Evolutionary conservation across 2,888 invertebrate genomes (phyloP), one percentile per base, ranked within the genome.

Genomic region (Pycnomerus fuliginosus): DNA sequence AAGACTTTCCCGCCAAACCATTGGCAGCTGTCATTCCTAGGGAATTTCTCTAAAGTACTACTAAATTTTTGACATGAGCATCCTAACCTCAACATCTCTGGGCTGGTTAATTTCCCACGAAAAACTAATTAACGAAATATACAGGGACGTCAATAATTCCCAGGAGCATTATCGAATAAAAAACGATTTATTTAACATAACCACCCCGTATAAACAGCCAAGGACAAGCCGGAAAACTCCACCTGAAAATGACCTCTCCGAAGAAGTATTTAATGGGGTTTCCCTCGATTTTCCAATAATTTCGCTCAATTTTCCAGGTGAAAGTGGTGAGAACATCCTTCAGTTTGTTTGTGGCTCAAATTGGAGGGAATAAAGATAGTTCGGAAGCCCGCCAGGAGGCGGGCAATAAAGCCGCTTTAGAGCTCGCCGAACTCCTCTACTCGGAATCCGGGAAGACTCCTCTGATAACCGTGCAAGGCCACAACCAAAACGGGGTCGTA

Each of bases 21-120:
- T n/a, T n/a, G n/a, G n/a, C n/a, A n/a, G n/a, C n/a, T n/a, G n/a
- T n/a, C n/a, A n/a, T n/a, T n/a, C n/a, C n/a, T n/a, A n/a, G n/a
- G n/a, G n/a, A n/a, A n/a, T n/a, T n/a, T n/a, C n/a, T n/a, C n/a
- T n/a, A n/a, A n/a, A n/a, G n/a, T n/a, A n/a, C n/a, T n/a, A n/a
- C n/a, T n/a, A n/a, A n/a, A n/a, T n/a, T n/a, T n/a, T n/a, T n/a
- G n/a, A n/a, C n/a, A n/a, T n/a, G n/a, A n/a, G n/a, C n/a, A n/a
- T n/a, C n/a, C n/a, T n/a, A n/a, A n/a, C n/a, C n/a, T n/a, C n/a
- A n/a, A n/a, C n/a, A n/a, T n/a, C n/a, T n/a, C n/a, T n/a, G n/a
- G 78, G 77, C 14, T 75, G 72, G 69, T 68, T 76, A 24, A 64
- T 80, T 55, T 79, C 76, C 7, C 78, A 79, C 55, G 62, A 72